A percentile compares a stretch with the other conserved stretches of the same genome.
phyloP scores from a whole-genome alignment of 1,140 invertebrate species.

The Portunus trituberculatus region DNA sequence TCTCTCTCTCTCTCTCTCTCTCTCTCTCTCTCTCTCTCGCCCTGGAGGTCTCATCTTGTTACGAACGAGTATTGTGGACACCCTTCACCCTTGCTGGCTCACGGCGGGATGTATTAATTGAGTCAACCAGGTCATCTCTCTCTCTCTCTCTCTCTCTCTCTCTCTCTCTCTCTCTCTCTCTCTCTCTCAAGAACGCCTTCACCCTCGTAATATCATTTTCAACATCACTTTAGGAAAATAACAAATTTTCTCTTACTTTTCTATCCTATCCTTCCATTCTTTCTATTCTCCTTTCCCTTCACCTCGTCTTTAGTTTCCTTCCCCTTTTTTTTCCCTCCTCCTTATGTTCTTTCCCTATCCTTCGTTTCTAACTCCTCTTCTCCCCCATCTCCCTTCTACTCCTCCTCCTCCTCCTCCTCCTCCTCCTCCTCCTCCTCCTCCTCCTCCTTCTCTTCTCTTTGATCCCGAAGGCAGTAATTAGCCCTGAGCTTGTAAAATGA shows the following conservation, averaged over 20 bases:
- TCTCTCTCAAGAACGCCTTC: too few relatives aligned
- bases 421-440: conserved; percentile 24
- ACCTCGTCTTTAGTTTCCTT: neutral
- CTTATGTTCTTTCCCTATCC: neutral
- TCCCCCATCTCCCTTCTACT: neutral
- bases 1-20: neutral
- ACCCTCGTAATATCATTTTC: neutral
- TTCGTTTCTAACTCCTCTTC: neutral
- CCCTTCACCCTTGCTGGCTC: neutral
- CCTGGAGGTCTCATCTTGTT: neutral
- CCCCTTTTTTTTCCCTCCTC: neutral
- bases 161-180: conserved; percentile 25
- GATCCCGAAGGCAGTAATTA: neutral
- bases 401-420: neutral
- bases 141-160: conserved; percentile 44
- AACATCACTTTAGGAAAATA: neutral
- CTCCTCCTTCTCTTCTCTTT: neutral
- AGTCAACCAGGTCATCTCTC: neutral
- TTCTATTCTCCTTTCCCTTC: neutral
- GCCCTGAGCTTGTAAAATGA: neutral
- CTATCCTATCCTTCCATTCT: neutral
- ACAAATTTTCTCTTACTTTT: neutral
- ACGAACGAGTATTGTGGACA: neutral
- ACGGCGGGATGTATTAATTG: neutral
- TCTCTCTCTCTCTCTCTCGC: neutral